A percentile compares a stretch with the other conserved stretches of the same genome.
Conservation (phyloP, 92 coral and sea anemone genomes). For the Hydrozoanthus gracilis region DNA sequence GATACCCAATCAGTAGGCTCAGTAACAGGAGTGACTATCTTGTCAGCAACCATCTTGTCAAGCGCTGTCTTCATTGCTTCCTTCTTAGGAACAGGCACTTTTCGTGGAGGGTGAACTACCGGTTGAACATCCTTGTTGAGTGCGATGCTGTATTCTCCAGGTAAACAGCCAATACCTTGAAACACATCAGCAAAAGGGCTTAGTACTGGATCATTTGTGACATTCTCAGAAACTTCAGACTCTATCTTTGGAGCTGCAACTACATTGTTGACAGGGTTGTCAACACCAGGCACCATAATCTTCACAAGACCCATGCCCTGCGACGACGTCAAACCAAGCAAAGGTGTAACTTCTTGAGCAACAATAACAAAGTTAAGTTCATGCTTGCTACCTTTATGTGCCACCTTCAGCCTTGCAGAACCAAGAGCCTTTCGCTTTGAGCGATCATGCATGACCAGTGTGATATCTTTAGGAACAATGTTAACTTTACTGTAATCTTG, state of each 20-base stretch:
- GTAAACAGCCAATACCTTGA: slow-evolving; percentile 28
- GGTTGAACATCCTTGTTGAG: slow-evolving; percentile 37
- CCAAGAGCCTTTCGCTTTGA: slow-evolving; percentile 51
- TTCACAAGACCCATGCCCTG: slow-evolving; percentile 46
- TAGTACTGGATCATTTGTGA: slow-evolving; percentile 27
- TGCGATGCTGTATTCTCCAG: slow-evolving; percentile 33
- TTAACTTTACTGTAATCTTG: slow-evolving; percentile 23
- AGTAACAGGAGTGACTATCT: slow-evolving; percentile 47
- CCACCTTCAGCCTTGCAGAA: slow-evolving; percentile 48
- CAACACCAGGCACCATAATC: slow-evolving; percentile 43
- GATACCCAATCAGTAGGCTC: slow-evolving; percentile 51
- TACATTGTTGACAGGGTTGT: slow-evolving; percentile 42
- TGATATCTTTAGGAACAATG: slow-evolving; percentile 44
- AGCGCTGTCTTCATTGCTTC: slow-evolving; percentile 40
- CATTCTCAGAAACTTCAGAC: slow-evolving; percentile 28
- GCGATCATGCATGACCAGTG: slow-evolving; percentile 52
- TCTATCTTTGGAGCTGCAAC: slow-evolving; percentile 22
- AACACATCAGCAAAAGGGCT: slow-evolving; percentile 29
- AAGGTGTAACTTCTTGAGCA: slow-evolving; percentile 46
- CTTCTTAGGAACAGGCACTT: slow-evolving; percentile 44
- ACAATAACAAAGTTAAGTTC: slow-evolving; percentile 19
- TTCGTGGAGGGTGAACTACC: slow-evolving; percentile 49
- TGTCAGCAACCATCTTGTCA: slow-evolving; percentile 51
- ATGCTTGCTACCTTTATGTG: slow-evolving; percentile 37
- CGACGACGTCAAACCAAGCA: slow-evolving; percentile 45